These are phyloP conservation scores for Philereme transversata DNA, from an alignment of 2,888 invertebrate species.

Conservation along the genomic window DNA sequence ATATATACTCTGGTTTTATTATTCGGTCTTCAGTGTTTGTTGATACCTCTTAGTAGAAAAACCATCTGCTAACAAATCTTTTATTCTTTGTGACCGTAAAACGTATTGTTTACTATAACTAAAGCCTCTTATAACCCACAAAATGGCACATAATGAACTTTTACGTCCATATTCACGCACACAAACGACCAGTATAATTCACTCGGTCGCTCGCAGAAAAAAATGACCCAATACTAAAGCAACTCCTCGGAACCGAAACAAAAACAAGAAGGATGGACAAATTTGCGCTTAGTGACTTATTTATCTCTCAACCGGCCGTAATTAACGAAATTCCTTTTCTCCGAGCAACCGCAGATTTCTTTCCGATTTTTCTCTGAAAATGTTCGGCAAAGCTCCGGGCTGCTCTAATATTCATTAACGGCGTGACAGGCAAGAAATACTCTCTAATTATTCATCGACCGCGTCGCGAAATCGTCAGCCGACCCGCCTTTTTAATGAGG, in stretches of 20 bases:
- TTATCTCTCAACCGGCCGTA: constrained; percentile 68
- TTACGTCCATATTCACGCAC: constrained; percentile 65
- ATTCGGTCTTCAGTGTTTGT: constrained; percentile 8
- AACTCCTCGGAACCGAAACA: constrained; percentile 62
- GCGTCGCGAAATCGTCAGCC: constrained; percentile 75
- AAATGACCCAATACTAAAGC: constrained; percentile 71
- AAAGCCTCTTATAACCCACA: constrained; percentile 55
- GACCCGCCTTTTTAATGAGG: constrained; percentile 69
- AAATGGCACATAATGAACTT: constrained; percentile 65
- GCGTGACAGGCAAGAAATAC: constrained; percentile 80
- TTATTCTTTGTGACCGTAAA: constrained; percentile 47
- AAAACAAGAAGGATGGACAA: constrained; percentile 76
- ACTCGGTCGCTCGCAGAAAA: constrained; percentile 55
- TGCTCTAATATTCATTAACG: constrained; percentile 78
- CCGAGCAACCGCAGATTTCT: constrained; percentile 66
- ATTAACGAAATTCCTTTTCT: constrained; percentile 70
- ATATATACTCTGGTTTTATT: neutral
- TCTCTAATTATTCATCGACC: constrained; percentile 78
- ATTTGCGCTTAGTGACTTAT: constrained; percentile 77
- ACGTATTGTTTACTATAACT: constrained; percentile 57
- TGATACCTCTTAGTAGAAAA: constrained; percentile 34
- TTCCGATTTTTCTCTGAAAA: constrained; percentile 53
- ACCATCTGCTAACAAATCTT: constrained; percentile 45
- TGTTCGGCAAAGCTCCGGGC: constrained; percentile 31
- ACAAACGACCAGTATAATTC: constrained; percentile 69